A percentile compares a stretch with the other conserved stretches of the same genome.
These are phyloP conservation scores for Stenotaenia linearis DNA, from an alignment of 2,888 invertebrate species.

Conservation along the genomic window DNA sequence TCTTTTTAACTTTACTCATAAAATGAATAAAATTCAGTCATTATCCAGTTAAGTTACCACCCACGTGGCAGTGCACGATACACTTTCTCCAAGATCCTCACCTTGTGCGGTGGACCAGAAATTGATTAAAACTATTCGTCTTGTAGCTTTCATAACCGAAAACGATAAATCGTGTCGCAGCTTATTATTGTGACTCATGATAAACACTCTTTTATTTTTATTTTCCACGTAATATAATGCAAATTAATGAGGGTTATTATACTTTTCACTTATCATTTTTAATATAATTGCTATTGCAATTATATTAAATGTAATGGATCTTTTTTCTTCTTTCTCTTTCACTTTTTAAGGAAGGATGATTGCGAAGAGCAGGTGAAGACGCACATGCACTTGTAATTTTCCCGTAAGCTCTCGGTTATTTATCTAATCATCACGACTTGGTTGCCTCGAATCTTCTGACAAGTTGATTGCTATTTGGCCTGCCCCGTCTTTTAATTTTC, in stretches of 20 bases:
- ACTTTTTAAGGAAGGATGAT: neutral
- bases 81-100: neutral
- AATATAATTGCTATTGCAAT: neutral
- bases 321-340: neutral
- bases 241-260: neutral
- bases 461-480: constrained; percentile 15
- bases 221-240: neutral
- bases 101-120: constrained; percentile 23
- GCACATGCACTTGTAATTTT: constrained; percentile 14
- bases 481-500: constrained; percentile 10
- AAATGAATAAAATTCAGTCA: too few species aligned
- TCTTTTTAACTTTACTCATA: too few species aligned
- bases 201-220: neutral
- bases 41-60: too few species aligned
- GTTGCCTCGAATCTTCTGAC: constrained; percentile 2
- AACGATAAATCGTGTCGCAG: constrained; percentile 15
- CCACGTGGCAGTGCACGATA: too few species aligned
- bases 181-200: constrained; percentile 1
- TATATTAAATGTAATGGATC: neutral
- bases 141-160: constrained; percentile 13
- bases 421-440: constrained; percentile 26
- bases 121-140: constrained; percentile 20
- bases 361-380: neutral
- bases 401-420: constrained; percentile 6
- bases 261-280: neutral